phyloP scores from a whole-genome alignment of 2,797 vertebrate genomes.

The Vultur gryphus region DNA sequence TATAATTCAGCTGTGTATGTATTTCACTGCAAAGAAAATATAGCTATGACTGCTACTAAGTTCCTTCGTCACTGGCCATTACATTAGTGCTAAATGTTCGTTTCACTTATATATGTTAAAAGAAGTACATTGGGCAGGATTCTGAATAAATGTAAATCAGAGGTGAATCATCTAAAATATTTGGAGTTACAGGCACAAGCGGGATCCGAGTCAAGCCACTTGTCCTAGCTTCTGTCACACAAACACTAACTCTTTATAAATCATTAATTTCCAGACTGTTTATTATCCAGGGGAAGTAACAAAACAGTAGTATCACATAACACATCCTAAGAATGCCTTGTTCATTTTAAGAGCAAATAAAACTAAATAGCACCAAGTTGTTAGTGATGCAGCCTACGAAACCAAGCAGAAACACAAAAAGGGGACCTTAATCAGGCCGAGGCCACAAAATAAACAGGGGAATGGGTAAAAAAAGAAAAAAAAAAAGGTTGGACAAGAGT shows the following conservation, averaged over 20 bases:
- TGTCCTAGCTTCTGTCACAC: conserved; percentile 35
- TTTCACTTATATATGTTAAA: not conserved
- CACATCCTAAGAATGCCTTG: conserved; percentile 62
- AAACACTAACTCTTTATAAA: conserved; percentile 58
- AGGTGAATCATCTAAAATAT: not conserved
- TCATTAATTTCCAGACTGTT: conserved; percentile 67
- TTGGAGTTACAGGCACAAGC: not conserved
- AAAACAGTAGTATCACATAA: conserved; percentile 60
- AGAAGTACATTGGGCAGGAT: not conserved
- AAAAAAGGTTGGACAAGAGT: not conserved
- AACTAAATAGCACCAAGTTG: conserved; percentile 64
- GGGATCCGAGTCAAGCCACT: not conserved
- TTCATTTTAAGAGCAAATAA: conserved; percentile 70
- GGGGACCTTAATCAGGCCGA: not conserved
- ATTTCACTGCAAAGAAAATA: conserved; percentile 18
- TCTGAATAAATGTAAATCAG: not conserved
- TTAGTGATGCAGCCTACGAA: not conserved
- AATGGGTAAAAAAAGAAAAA: not conserved
- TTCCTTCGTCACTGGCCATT: not conserved
- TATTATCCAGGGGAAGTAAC: conserved; percentile 62
- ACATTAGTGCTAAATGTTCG: not conserved
- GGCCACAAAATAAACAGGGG: conserved; percentile 24
- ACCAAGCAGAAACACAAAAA: conserved; percentile 11
- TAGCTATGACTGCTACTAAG: not conserved
- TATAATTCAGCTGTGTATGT: not conserved